Base-by-base conservation (phyloP, 2,113 vertebrate genomes). In the Numida meleagris region DNA sequence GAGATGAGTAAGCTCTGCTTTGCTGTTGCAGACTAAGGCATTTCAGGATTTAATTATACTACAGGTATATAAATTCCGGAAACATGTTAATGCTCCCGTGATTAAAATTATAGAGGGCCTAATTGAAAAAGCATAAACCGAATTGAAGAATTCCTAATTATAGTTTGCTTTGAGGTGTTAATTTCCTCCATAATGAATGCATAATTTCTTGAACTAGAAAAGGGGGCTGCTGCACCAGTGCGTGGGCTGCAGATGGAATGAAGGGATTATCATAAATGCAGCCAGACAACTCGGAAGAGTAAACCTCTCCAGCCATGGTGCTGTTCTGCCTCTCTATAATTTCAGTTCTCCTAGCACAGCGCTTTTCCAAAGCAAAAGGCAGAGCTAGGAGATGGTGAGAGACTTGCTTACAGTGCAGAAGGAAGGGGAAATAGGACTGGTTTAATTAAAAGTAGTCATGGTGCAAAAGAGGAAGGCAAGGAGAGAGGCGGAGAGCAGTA, bases 141-240 rank as follows among this genome's bases (percentile, higher is more conserved):
- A 98, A 98, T 97, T 97, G 97, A 98, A 97, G 98, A 98, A 98
- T 98, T 98, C 98, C 97, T 98, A 98, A 98, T 98, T 98, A 98
- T 98, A 98, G 97, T 98, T 98, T 98, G 97, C 97, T 98, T 97
- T 97, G 97, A 98, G 97, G 97, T 98, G 97, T 97, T 98, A 97
- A 98, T 98, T 98, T 98, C 97, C 95, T 97, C 96, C 88, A 83
- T 97, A 97, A 97, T 71, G 93, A 97, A 97, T 97, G 96, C 94
- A 95, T 97, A 97, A 98, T 98, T 97, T 98, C 97, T 97, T 97
- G 97, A 98, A 95, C 96, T 94, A 90, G 86, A 79, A 95, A 96
- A 97, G 90, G 96, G 93, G 88, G 93, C 82, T 96, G 94, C 91
- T 95, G 81, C 91, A 93, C 90, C 91, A 53, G 85, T 62, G 91